These are phyloP conservation scores for Agrypnia vestita DNA, from an alignment of 1,140 invertebrate genomes.

Conservation along the genomic window DNA sequence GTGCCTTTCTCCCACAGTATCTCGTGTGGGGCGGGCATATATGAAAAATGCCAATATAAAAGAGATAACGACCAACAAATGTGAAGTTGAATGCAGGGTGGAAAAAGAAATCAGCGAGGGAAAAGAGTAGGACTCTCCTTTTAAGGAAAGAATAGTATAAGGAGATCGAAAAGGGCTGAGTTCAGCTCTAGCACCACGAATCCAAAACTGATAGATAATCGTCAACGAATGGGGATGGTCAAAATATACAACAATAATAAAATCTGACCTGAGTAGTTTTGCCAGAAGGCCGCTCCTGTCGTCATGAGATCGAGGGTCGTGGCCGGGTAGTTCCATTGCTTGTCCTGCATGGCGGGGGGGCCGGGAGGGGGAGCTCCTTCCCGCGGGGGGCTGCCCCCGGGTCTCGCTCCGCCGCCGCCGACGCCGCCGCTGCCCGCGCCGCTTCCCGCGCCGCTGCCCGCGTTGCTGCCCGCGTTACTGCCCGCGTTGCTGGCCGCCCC, in stretches of 20 bases:
- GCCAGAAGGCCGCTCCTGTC: slow-evolving; percentile 87
- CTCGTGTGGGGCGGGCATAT: too few relatives aligned
- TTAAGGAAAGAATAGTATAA: too few relatives aligned
- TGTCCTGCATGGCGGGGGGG: slow-evolving; percentile 71
- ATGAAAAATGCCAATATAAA: too few relatives aligned
- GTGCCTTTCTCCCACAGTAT: too few relatives aligned
- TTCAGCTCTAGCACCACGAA: background rate
- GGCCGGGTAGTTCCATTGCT: slow-evolving; percentile 82
- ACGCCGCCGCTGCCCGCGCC: slow-evolving; percentile 63
- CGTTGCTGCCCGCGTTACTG: slow-evolving; percentile 44
- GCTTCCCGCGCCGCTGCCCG: slow-evolving; percentile 51
- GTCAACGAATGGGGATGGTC: too few relatives aligned
- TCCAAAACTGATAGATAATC: too few relatives aligned
- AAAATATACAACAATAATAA: background rate
- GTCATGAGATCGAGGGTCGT: slow-evolving; percentile 83
- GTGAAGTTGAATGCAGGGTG: too few relatives aligned
- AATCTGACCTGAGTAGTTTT: slow-evolving; percentile 86
- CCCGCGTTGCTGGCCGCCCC: slow-evolving; percentile 46
- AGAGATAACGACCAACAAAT: too few relatives aligned
- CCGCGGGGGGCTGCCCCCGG: slow-evolving; percentile 62
- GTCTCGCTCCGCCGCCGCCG: slow-evolving; percentile 68
- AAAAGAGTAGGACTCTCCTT: too few relatives aligned
- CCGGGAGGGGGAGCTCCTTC: slow-evolving; percentile 64
- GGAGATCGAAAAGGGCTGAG: too few relatives aligned
- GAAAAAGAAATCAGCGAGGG: too few relatives aligned